Conservation (phyloP, 1,140 invertebrate genomes). For the Macrotrachela quadricornifera region DNA sequence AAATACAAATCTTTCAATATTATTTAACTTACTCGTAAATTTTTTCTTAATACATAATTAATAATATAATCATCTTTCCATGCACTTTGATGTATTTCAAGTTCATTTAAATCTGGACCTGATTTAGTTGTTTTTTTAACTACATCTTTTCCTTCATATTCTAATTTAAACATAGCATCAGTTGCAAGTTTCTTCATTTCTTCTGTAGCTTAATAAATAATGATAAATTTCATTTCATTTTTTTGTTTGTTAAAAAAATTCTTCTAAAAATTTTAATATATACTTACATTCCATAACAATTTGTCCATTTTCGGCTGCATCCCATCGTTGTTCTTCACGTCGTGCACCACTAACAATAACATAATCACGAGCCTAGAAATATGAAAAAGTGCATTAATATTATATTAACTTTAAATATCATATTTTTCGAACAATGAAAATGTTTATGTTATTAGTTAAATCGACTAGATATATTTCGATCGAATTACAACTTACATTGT, state of each 20-base stretch:
- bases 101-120: too few species aligned
- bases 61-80: too few species aligned
- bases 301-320: slow-evolving; percentile 84
- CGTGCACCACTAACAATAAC: slow-evolving; percentile 75
- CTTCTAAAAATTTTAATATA: slow-evolving; percentile 4
- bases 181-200: slow-evolving; percentile 61
- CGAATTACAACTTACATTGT: too few species aligned
- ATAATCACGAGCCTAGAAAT: slow-evolving; percentile 81
- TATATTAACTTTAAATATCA: background rate
- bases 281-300: slow-evolving; percentile 34
- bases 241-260: too few species aligned
- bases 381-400: too few species aligned
- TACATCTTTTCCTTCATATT: slow-evolving; percentile 64
- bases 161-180: slow-evolving; percentile 84
- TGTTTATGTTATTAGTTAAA: too few species aligned
- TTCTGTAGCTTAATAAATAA: slow-evolving; percentile 67
- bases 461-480: too few species aligned
- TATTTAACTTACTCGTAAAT: too few species aligned
- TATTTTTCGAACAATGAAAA: too few species aligned
- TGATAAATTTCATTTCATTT: background rate
- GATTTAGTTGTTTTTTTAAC: slow-evolving; percentile 41
- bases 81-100: too few species aligned
- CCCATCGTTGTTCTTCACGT: slow-evolving; percentile 90
- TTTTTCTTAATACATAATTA: too few species aligned
- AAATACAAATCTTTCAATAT: too few species aligned